A percentile compares a stretch with the other conserved stretches of the same genome.
phyloP scores from a whole-genome alignment of 2,113 vertebrate genomes.

The Hemiscyllium ocellatum region DNA sequence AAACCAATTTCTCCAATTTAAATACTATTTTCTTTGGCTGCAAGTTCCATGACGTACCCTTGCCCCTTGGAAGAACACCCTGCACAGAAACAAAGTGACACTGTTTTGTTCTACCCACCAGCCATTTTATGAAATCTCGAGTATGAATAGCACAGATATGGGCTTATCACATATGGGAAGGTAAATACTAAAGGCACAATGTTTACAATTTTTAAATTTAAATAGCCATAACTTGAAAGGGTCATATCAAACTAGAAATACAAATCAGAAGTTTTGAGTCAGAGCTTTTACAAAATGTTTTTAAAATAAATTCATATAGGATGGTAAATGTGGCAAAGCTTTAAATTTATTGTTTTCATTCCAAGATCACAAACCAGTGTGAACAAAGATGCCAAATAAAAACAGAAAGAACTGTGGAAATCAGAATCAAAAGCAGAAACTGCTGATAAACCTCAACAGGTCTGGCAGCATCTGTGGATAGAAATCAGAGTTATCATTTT shows the following conservation, averaged over 20 bases:
- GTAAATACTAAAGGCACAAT: not conserved
- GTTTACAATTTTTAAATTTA: not conserved
- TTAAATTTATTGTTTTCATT: not conserved
- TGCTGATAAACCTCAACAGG: too few species aligned
- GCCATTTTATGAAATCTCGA: not conserved
- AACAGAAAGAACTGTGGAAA: too few species aligned
- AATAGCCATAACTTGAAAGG: not conserved
- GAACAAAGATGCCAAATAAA: too few species aligned
- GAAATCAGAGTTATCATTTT: too few species aligned
- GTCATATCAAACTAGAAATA: not conserved
- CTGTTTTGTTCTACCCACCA: not conserved
- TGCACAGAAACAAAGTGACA: not conserved
- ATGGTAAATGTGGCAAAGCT: not conserved
- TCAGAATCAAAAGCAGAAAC: too few species aligned
- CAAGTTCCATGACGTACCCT: not conserved
- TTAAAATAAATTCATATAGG: not conserved
- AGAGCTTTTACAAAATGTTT: not conserved
- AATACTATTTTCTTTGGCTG: not conserved
- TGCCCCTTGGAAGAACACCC: not conserved
- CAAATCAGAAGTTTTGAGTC: not conserved
- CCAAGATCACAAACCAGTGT: not conserved
- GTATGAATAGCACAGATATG: not conserved
- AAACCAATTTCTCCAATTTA: not conserved
- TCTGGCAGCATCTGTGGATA: too few species aligned
- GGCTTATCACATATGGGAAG: not conserved